These are phyloP conservation scores for Perodicticus potto DNA, from an alignment of 2,797 vertebrate species.

Conservation along the genomic window DNA sequence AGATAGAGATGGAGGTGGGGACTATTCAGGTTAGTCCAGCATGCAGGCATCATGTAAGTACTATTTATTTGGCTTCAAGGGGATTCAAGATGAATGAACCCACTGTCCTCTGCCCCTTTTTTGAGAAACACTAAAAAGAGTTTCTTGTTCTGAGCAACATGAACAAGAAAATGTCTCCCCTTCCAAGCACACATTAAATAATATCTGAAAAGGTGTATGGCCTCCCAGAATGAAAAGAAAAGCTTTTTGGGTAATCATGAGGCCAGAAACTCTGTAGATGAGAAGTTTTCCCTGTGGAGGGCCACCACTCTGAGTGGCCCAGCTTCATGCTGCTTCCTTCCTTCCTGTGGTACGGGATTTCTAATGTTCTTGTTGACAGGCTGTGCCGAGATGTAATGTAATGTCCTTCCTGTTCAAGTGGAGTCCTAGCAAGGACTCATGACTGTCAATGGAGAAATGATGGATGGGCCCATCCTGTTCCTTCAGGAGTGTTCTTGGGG, in stretches of 20 bases:
- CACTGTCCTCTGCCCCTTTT: neutral
- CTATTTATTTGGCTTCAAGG: neutral
- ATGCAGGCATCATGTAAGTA: neutral
- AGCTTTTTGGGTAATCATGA: neutral
- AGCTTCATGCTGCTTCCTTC: neutral
- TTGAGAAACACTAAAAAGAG: neutral
- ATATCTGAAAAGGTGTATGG: neutral
- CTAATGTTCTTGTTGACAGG: neutral
- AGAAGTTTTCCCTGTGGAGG: neutral
- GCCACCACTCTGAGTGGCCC: too few species aligned
- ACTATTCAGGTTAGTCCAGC: neutral
- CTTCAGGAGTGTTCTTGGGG: accelerated
- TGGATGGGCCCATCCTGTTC: neutral
- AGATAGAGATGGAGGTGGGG: neutral
- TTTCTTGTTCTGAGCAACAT: too few species aligned
- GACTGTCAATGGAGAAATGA: neutral
- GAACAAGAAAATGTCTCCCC: neutral
- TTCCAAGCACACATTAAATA: neutral
- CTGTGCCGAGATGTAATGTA: neutral
- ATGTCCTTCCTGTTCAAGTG: neutral
- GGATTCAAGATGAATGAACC: neutral
- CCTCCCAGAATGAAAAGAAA: neutral
- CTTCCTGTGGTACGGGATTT: neutral
- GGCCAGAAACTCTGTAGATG: neutral
- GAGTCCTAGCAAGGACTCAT: neutral